phyloP scores from a whole-genome alignment of 2,797 vertebrate species.

The Trematomus bernacchii region DNA sequence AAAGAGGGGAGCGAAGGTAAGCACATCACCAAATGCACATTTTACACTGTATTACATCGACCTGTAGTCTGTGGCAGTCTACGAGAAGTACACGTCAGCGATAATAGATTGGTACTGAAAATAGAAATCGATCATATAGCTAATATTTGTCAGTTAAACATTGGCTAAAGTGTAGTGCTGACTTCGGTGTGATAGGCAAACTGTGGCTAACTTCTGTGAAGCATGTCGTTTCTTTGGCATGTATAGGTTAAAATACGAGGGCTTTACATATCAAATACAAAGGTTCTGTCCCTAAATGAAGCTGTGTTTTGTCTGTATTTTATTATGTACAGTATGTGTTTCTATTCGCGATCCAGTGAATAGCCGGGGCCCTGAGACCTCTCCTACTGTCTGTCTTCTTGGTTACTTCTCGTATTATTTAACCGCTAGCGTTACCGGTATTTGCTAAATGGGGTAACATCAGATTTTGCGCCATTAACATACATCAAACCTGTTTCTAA shows the following conservation, averaged over 20 bases:
- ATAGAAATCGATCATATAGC: background rate
- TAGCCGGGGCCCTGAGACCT: constrained; percentile 35
- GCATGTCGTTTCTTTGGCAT: background rate
- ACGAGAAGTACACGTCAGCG: background rate
- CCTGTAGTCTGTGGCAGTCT: constrained; percentile 26
- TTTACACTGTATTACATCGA: background rate
- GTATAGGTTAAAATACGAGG: accelerated
- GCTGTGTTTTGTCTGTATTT: background rate
- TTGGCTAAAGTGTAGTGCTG: constrained; percentile 18
- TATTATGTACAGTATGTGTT: no score
- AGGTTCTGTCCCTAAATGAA: accelerated
- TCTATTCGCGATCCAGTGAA: constrained; percentile 27
- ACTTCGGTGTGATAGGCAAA: constrained; percentile 53
- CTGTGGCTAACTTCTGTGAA: constrained; percentile 7
- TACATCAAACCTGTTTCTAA: background rate
- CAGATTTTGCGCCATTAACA: accelerated
- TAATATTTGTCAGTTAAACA: background rate
- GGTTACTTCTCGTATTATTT: background rate
- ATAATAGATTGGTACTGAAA: background rate
- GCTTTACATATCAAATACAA: background rate
- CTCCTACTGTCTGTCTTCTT: background rate
- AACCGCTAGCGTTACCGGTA: no score
- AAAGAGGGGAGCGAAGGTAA: constrained; percentile 67
- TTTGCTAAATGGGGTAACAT: no score
- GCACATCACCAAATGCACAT: background rate